Conservation (phyloP, 2,797 vertebrate genomes). For the Etheostoma perlongum region DNA sequence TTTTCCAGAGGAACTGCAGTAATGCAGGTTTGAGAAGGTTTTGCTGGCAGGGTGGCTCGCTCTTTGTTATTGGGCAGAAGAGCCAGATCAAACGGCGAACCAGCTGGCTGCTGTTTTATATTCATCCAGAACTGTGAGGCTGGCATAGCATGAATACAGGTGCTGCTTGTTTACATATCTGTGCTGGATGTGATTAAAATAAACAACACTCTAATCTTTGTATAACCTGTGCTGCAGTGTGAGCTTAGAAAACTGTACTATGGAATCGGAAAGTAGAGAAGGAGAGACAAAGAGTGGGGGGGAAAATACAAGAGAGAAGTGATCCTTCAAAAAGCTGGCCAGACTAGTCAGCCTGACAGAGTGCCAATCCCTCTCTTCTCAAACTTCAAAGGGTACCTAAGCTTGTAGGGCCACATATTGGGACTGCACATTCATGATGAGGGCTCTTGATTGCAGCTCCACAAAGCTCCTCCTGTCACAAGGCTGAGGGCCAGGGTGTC, state of each 20-base stretch:
- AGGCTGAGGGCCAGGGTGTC: constrained; percentile 62
- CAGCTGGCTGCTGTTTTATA: constrained; percentile 81
- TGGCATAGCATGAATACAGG: constrained; percentile 75
- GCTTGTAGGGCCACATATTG: constrained; percentile 69
- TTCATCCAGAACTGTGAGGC: constrained; percentile 72
- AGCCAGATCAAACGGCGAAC: constrained; percentile 77
- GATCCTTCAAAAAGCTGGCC: constrained; percentile 30
- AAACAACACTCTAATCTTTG: constrained; percentile 69
- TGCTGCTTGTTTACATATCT: constrained; percentile 80
- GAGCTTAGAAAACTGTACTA: constrained; percentile 30
- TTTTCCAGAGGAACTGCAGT: constrained; percentile 55
- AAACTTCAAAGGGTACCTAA: constrained; percentile 78
- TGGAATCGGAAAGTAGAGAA: constrained; percentile 20
- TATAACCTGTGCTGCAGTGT: constrained; percentile 53
- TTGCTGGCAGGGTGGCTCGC: constrained; percentile 44
- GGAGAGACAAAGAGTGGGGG: constrained; percentile 13
- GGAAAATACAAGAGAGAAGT: constrained; percentile 21
- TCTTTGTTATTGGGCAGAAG: constrained; percentile 78
- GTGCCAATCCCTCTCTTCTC: constrained; percentile 68
- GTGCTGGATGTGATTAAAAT: constrained; percentile 72
- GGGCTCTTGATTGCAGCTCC: constrained; percentile 73
- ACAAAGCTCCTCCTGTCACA: constrained; percentile 76
- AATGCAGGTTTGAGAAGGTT: constrained; percentile 56
- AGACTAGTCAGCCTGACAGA: constrained; percentile 51
- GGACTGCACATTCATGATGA: constrained; percentile 75